Conservation (phyloP, 2,888 invertebrate species). For the Lottia gigantea region DNA sequence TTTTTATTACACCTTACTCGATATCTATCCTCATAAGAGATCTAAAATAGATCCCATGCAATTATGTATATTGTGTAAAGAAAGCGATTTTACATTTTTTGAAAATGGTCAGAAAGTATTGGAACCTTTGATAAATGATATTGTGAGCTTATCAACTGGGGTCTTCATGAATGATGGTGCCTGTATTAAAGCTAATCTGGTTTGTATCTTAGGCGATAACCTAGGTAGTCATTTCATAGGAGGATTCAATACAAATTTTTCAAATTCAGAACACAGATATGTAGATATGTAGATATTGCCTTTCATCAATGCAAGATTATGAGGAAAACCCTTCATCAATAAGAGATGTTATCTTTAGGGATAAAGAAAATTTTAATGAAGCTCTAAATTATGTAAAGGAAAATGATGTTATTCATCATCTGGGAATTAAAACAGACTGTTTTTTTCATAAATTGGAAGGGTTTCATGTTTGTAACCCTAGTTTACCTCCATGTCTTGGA, state of each 20-base stretch:
- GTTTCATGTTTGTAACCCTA: background rate
- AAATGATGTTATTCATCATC: constrained; percentile 7
- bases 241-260: background rate
- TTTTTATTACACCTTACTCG: background rate
- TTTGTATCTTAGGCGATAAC: background rate
- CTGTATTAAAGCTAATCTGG: background rate
- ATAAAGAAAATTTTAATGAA: background rate
- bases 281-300: constrained; percentile 1
- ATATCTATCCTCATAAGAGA: background rate
- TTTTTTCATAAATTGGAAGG: background rate
- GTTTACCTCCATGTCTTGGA: background rate
- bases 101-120: background rate
- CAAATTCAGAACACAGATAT: background rate
- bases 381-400: background rate
- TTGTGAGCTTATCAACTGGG: background rate
- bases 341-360: background rate
- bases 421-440: background rate
- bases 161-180: background rate
- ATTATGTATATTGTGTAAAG: background rate
- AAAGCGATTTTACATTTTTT: background rate
- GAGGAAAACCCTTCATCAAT: background rate
- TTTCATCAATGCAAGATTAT: background rate
- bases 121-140: constrained; percentile 3
- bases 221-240: background rate
- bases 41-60: background rate